Evolutionary conservation across 2,113 vertebrate species (phyloP).

Genomic region (Hippolais icterina): DNA sequence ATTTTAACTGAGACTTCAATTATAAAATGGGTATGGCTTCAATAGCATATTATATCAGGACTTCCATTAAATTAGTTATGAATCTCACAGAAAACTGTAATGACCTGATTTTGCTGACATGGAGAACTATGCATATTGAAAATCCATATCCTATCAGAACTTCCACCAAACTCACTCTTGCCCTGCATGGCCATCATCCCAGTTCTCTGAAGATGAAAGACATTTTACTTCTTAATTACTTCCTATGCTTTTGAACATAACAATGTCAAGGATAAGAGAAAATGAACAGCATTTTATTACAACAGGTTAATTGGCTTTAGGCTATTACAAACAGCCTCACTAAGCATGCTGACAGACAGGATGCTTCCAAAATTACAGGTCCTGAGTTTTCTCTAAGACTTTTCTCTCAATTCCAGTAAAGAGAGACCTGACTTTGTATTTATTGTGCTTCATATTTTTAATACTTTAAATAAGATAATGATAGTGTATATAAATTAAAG

Average conservation of each 20-base stretch:
- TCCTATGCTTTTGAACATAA: slow-evolving; percentile 12
- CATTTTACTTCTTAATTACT: slow-evolving; percentile 25
- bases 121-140: slow-evolving; percentile 4
- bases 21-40: background rate
- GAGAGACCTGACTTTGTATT: background rate
- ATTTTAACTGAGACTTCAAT: slow-evolving; percentile 10
- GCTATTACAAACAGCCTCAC: background rate
- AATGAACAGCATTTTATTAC: background rate
- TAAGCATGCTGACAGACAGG: background rate
- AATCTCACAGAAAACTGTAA: slow-evolving; percentile 33
- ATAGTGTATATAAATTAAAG: background rate
- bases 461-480: background rate
- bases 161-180: background rate
- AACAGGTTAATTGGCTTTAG: background rate
- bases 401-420: background rate
- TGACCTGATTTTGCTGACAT: slow-evolving; percentile 25
- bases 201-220: background rate
- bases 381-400: background rate
- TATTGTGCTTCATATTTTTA: background rate
- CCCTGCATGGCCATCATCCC: background rate
- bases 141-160: slow-evolving; percentile 33
- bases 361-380: background rate
- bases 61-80: slow-evolving; percentile 26
- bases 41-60: slow-evolving; percentile 3
- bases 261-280: background rate